Percentiles rank a stretch among this genome's conserved stretches.
phyloP scores from a whole-genome alignment of 2,113 vertebrate genomes.

The Pedetes capensis region DNA sequence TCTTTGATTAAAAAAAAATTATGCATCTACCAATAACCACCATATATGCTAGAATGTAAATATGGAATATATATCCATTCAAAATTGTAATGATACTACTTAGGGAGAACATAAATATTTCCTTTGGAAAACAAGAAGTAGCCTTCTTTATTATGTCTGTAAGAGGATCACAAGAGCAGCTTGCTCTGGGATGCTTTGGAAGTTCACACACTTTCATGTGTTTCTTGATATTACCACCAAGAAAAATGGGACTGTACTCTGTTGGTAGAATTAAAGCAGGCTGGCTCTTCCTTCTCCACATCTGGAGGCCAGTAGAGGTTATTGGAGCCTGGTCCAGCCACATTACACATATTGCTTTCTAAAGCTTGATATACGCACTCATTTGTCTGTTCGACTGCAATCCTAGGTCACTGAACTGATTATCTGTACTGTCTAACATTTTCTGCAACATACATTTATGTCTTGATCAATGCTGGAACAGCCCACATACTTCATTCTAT shows the following conservation, averaged over 20 bases:
- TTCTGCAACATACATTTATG: background rate
- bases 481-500: background rate
- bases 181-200: background rate
- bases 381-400: background rate
- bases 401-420: background rate
- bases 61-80: background rate
- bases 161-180: background rate
- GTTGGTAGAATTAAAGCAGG: background rate
- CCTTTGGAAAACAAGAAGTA: background rate
- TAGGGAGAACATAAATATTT: background rate
- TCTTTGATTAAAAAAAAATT: too few species aligned
- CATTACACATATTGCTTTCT: background rate
- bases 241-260: background rate
- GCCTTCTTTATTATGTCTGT: background rate
- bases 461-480: background rate
- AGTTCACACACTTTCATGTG: background rate
- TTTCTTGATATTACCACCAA: background rate
- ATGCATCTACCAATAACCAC: too few species aligned
- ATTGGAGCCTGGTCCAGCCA: background rate
- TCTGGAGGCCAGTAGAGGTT: background rate
- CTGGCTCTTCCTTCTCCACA: background rate
- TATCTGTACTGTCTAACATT: background rate
- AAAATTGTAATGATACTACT: background rate
- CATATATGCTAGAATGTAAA: background rate
- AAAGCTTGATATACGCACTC: background rate